A percentile compares a stretch with the other conserved stretches of the same genome.
These are phyloP conservation scores for Dendrolimus punctatus DNA, from an alignment of 1,140 invertebrate genomes.

Conservation along the genomic window DNA sequence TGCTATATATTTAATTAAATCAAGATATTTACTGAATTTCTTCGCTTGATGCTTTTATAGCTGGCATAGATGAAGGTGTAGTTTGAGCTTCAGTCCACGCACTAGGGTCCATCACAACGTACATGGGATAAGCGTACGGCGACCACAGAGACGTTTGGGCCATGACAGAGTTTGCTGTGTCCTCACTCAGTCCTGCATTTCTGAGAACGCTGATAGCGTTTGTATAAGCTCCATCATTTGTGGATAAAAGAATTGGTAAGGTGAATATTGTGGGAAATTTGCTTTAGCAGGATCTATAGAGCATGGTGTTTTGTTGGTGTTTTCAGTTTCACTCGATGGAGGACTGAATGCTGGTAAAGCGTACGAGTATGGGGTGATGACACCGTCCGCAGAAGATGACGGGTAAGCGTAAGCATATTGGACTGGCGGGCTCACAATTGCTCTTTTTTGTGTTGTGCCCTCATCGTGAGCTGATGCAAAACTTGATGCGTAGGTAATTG, in stretches of 20 bases:
- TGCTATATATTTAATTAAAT: background rate
- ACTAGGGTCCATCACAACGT: constrained; percentile 46
- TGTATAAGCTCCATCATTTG: constrained; percentile 44
- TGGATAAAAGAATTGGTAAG: constrained; percentile 46
- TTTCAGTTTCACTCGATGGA: constrained; percentile 13
- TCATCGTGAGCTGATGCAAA: constrained; percentile 29
- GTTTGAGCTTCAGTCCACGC: constrained; percentile 33
- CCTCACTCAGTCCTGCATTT: constrained; percentile 25
- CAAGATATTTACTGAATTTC: background rate
- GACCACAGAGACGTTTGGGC: constrained; percentile 23
- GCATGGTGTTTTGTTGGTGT: constrained; percentile 13
- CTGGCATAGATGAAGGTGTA: constrained; percentile 10
- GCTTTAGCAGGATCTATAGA: constrained; percentile 9
- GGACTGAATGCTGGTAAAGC: constrained; percentile 13
- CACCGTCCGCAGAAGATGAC: constrained; percentile 16
- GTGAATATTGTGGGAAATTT: constrained; percentile 22
- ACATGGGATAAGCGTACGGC: constrained; percentile 46
- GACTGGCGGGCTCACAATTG: constrained; percentile 27
- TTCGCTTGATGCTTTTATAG: constrained; percentile 6
- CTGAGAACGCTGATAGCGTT: constrained; percentile 34
- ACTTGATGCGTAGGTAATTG: constrained; percentile 23
- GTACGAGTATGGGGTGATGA: constrained; percentile 28
- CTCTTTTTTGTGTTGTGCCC: constrained; percentile 33
- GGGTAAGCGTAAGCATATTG: constrained; percentile 37
- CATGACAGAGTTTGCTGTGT: constrained; percentile 16